phyloP scores from a whole-genome alignment of 2,888 invertebrate species.

The Pristionchus mayeri region DNA sequence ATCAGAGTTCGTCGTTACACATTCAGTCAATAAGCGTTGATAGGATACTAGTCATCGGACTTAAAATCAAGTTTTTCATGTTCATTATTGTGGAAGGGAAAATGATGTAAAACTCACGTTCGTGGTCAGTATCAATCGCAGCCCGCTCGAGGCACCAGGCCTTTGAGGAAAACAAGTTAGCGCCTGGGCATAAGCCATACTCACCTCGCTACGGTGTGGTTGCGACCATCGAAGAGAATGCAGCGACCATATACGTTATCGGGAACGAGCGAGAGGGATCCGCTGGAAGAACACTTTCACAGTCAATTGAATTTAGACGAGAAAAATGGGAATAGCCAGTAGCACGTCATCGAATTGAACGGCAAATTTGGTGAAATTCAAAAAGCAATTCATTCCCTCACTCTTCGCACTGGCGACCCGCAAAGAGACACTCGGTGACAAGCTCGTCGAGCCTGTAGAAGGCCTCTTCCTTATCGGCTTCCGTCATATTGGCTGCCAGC shows the following conservation, averaged over 20 bases:
- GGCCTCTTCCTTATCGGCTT: not conserved
- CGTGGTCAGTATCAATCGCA: constrained; percentile 19
- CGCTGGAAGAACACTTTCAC: too few species aligned
- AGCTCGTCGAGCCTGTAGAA: not conserved
- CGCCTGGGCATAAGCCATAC: not conserved
- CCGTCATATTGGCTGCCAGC: not conserved
- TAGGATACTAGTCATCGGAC: too few species aligned
- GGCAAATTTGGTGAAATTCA: not conserved
- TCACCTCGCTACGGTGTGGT: not conserved
- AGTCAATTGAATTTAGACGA: too few species aligned
- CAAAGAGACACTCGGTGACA: constrained; percentile 43
- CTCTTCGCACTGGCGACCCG: not conserved
- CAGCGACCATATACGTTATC: constrained; percentile 37
- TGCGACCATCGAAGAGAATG: not conserved
- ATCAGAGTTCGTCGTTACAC: too few species aligned
- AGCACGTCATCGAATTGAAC: not conserved
- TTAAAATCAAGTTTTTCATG: too few species aligned
- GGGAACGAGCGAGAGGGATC: not conserved
- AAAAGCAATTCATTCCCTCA: not conserved
- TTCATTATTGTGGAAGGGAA: too few species aligned
- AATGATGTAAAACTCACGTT: not conserved
- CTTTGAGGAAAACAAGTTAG: not conserved
- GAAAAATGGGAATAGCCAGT: not conserved
- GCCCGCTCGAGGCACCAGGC: not conserved
- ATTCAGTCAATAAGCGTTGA: too few species aligned